Conservation (phyloP, 1,140 invertebrate species). For the Vanessa atalanta region DNA sequence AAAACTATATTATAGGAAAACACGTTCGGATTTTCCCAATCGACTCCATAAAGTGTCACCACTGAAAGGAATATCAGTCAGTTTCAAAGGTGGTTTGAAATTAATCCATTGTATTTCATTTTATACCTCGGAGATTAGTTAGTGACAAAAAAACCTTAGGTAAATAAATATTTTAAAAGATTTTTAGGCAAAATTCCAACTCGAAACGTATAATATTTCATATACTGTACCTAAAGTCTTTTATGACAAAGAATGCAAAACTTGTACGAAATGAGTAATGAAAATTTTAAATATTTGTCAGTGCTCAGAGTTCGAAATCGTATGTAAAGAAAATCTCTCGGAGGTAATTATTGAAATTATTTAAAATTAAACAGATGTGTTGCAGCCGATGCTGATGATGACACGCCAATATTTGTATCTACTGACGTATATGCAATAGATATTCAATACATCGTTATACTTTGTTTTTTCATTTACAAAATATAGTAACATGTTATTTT, state of each 20-base stretch:
- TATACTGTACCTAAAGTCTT: not conserved
- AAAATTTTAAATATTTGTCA: not conserved
- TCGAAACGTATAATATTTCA: not conserved
- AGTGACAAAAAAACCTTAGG: not conserved
- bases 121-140: not conserved
- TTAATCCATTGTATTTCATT: not conserved
- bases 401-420: not conserved
- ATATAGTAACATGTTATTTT: no score
- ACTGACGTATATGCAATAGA: not conserved
- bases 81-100: not conserved
- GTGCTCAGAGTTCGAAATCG: not conserved
- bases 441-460: not conserved
- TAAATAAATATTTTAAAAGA: constrained; percentile 4
- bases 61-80: not conserved
- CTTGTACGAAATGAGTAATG: not conserved
- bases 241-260: not conserved
- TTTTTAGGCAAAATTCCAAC: constrained; percentile 22
- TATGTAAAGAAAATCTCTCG: not conserved
- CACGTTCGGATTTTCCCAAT: constrained; percentile 2
- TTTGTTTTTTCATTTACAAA: no score
- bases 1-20: not conserved
- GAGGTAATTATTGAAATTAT: not conserved
- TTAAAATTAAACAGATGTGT: not conserved
- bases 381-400: not conserved
- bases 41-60: not conserved